Base-by-base conservation (phyloP, 2,888 invertebrate genomes). In the Ophion slaviceki region DNA sequence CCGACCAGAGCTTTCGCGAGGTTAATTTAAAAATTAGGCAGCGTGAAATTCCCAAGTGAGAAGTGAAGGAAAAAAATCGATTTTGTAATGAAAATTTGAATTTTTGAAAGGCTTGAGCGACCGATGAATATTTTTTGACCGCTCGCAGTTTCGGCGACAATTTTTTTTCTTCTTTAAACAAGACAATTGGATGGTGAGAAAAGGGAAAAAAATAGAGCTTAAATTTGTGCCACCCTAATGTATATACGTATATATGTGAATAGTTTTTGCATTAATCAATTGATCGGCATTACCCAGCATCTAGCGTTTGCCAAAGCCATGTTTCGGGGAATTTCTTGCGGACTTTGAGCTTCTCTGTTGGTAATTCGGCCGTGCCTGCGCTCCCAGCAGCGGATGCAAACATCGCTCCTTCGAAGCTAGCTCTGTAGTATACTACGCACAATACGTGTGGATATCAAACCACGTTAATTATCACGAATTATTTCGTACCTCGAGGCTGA, bases 261-360 rank as follows among this genome's bases (percentile, higher is more conserved):
- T 53, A 53, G 5, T 53, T 53, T 53, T 53, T 47, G 82, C 62
- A 86, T 87, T 87, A 71, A 87, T 89, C 82, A 89, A 87, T 89
- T 89, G 85, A 89, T 89, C 91, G 89, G 90, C 89, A 92, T 94
- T 95, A 96, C 96, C 95, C 95, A 92, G 95, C 95, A 86, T 95
- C 95, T 88, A 95, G 94, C 92, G 95, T 94, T 89, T 95, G 95
- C 96, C 96, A 96, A 89, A 96, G 94, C 96, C 97, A 97, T 75
- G 96, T 96, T 94, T 97, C 97, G 61, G 96, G 96, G 93, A 97
- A 97, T 93, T 95, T 94, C 93, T 95, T 96, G 91, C 96, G 95
- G 67, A 96, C 94, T 93, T 93, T 93, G 90, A 92, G 90, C 89
- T 92, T 92, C 92, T 92, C 91, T 85, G 92, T 86, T 87, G 92